phyloP scores from a whole-genome alignment of 2,888 invertebrate species.

The Cephus pulcher region DNA sequence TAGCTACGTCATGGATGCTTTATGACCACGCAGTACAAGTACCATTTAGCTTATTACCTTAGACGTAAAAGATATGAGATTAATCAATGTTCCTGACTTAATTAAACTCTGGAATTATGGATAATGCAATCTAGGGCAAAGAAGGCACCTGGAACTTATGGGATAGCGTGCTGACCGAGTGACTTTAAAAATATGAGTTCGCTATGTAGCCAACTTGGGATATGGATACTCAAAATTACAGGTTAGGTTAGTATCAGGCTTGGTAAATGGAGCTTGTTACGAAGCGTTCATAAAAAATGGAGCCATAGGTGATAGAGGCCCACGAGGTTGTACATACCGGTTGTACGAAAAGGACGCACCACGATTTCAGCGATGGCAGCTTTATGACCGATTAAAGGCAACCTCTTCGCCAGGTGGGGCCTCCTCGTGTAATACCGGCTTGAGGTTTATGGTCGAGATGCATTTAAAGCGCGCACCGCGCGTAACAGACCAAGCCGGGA shows the following conservation, averaged over 20 bases:
- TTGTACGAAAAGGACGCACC: background rate
- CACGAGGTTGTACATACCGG: background rate
- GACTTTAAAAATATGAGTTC: background rate
- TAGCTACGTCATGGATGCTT: background rate
- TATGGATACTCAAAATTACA: conserved; percentile 43
- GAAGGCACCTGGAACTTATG: background rate
- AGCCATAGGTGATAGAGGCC: background rate
- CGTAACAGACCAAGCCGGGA: conserved; percentile 8
- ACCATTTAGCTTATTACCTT: background rate
- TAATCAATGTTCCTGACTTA: background rate
- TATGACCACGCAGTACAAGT: background rate
- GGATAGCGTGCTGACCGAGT: background rate
- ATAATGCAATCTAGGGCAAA: background rate
- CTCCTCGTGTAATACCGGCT: conserved; percentile 3
- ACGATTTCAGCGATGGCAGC: conserved; percentile 18
- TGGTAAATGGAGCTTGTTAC: conserved; percentile 49
- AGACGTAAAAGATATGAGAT: background rate
- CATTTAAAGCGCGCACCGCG: conserved; percentile 23
- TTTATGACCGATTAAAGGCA: conserved; percentile 31
- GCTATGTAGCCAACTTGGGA: conserved; percentile 33
- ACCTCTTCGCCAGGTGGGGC: background rate
- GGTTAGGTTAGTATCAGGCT: conserved; percentile 34
- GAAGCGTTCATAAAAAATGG: conserved; percentile 3
- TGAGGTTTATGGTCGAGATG: conserved; percentile 13
- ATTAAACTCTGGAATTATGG: background rate